These are phyloP conservation scores for Yoshiicerus persimilis DNA, from an alignment of 1,140 invertebrate genomes.

Conservation along the genomic window DNA sequence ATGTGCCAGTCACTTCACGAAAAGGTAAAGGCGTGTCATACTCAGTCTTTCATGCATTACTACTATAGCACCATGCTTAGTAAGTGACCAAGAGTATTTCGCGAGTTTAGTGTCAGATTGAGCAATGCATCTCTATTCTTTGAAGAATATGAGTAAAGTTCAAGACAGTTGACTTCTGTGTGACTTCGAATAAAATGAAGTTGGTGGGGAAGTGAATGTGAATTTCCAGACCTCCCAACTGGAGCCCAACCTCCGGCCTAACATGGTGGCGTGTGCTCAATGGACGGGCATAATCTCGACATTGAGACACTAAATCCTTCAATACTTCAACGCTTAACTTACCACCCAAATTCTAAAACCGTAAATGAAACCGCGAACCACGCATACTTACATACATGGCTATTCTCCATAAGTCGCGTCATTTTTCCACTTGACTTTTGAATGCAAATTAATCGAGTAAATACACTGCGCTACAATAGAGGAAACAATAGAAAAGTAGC, in stretches of 20 bases:
- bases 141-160: background rate
- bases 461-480: background rate
- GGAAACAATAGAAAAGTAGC: background rate
- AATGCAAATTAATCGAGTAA: background rate
- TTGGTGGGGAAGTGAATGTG: background rate
- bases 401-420: background rate
- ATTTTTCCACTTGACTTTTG: background rate
- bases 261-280: constrained; percentile 40
- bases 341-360: background rate
- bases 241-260: constrained; percentile 14
- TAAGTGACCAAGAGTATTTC: background rate
- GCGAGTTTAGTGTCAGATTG: constrained; percentile 17
- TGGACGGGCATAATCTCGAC: background rate
- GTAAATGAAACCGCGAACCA: background rate
- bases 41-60: background rate
- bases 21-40: constrained; percentile 12
- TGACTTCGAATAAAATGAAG: background rate
- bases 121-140: background rate
- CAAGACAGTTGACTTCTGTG: background rate
- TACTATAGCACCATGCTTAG: background rate
- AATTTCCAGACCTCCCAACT: constrained; percentile 27
- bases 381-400: background rate
- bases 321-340: constrained; percentile 1
- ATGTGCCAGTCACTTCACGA: background rate
- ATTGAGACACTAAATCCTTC: constrained; percentile 12